Base-by-base conservation (phyloP, 2,888 invertebrate genomes). In the Tinea semifulvella region DNA sequence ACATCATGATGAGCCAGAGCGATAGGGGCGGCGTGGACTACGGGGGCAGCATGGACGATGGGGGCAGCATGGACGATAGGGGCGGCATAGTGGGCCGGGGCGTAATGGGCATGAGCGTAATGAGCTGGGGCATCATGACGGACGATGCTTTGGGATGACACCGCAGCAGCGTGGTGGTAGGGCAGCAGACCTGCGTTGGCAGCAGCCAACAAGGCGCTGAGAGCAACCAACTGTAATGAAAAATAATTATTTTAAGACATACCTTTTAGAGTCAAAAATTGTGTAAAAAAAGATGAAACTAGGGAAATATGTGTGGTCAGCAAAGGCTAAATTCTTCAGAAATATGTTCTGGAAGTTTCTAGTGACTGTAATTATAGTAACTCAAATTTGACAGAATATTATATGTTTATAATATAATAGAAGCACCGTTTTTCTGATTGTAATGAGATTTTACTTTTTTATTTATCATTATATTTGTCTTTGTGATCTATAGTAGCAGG, bases 131-230 rank as follows among this genome's bases (percentile, higher is more conserved):
- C 63, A 46, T 76, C 79, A 47, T 79, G 79, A 45, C 72, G 76
- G 48, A 82, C 62, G 55, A 81, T 79, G 69, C 74, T 80, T 54
- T 81, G 81, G 27, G 80, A 80, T n/a, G 82, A 82, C 20, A 79
- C 65, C n/a, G 77, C 80, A 11, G 57, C 49, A 11, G 57, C 49
- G 57, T 81, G 80, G 62, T 76, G 76, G 49, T 58, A 55, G 47
- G 68, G 72, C 56, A 72, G 76, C 51, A 85, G 62, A 46, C 85
- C 86, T 40, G 85, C 85, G 58, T 75, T 82, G 55, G 81, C 81
- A 17, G 83, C 69, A 47, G 74, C 76, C 75, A 82, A 55, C 61
- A 82, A 63, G 61, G 79, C 72, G 67, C 74, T 65, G 53, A 82
- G 58, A 53, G 73, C 70, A 56, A 80, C 59, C 50, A 80, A 67